Evolutionary conservation across 2,113 vertebrate genomes (phyloP), one percentile per base, ranked within the genome.

Genomic region (Macrotis lagotis): DNA sequence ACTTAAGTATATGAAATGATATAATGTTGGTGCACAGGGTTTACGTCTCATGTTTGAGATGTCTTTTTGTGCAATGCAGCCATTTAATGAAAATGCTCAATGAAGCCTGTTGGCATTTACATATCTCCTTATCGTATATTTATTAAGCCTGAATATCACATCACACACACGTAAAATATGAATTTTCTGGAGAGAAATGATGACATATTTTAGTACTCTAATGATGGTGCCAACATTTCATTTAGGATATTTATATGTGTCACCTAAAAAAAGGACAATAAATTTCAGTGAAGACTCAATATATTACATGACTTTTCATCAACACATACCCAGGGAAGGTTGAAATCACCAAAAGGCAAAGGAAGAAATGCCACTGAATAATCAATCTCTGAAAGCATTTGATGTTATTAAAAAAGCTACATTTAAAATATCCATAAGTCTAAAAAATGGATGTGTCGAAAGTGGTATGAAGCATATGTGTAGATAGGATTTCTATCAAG

Each of bases 201-300:
- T 97, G 97, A 96, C 97, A 97, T 98, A 98, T 98, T 98, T 98
- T 98, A 98, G 91, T 96, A 93, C 98, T 98, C 97, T 98, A 97
- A 98, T 98, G 96, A 97, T 95, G 95, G 96, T 97, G 98, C 96
- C 98, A 98, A 98, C 98, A 90, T 98, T 98, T 98, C 98, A 98
- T 98, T 98, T 98, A 98, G 97, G 97, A 97, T 98, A 98, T 98
- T 98, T 98, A 98, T 98, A 98, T 96, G 95, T 98, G 97, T 98
- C 97, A 91, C 95, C 97, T 98, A 97, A 98, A 98, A 74, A 83
- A 98, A 97, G 98, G 95, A 98, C 96, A 98, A 98, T 98, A 98
- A 98, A 99, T 98, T 98, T 98, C 94, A 91, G 50, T 98, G 98
- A 98, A 98, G 98, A 95, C 97, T 98, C 95, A 96, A 96, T 98